These are phyloP conservation scores for Eudyptes chrysolophus DNA, from an alignment of 2,113 vertebrate species.

Conservation along the genomic window DNA sequence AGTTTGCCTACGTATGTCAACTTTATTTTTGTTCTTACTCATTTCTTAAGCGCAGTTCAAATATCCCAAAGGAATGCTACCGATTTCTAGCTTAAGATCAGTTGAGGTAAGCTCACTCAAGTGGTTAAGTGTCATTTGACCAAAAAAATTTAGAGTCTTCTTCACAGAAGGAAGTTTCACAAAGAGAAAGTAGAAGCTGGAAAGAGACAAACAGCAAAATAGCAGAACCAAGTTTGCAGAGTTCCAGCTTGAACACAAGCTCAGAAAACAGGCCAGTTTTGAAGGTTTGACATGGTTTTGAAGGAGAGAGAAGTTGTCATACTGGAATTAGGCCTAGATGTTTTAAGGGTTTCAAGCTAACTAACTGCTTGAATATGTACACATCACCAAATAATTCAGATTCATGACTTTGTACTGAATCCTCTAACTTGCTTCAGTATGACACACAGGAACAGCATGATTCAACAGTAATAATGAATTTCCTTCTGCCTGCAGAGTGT, in stretches of 20 bases:
- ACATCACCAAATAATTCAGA: not conserved
- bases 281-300: not conserved
- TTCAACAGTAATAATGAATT: not conserved
- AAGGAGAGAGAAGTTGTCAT: not conserved
- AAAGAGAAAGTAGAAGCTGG: not conserved
- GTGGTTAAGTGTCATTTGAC: not conserved
- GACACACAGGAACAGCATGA: not conserved
- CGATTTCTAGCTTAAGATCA: not conserved
- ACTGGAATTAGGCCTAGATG: not conserved
- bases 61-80: not conserved
- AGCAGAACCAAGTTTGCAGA: not conserved
- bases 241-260: not conserved
- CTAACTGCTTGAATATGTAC: not conserved
- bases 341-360: not conserved
- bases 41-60: not conserved
- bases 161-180: not conserved
- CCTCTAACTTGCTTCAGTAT: not conserved
- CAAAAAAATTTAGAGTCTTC: not conserved
- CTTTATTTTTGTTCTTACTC: not conserved
- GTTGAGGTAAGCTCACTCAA: not conserved
- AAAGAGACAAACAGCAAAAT: not conserved
- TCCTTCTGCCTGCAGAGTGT: constrained; percentile 75
- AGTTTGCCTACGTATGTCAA: not conserved
- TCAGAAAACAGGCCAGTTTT: not conserved
- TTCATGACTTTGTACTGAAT: not conserved